These are phyloP conservation scores for Crypturellus tataupa DNA, from an alignment of 2,797 vertebrate genomes.

Conservation along the genomic window DNA sequence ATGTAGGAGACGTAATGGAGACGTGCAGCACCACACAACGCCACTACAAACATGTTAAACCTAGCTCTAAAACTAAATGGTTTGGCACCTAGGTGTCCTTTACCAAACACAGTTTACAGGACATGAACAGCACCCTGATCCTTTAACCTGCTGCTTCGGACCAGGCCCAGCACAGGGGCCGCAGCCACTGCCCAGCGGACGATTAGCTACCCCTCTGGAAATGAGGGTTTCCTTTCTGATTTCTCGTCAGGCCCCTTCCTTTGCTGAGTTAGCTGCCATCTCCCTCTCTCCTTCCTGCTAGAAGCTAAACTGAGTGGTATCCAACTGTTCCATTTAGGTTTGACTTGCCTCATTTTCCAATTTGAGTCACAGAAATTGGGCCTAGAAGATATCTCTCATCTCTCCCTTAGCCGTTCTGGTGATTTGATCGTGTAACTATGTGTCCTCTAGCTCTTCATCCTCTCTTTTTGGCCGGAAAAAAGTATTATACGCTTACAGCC, in stretches of 20 bases:
- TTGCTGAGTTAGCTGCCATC: neutral
- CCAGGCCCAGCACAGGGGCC: neutral
- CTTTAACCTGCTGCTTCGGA: conserved; percentile 14
- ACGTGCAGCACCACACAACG: neutral
- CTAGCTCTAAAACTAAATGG: neutral
- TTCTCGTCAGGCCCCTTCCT: neutral
- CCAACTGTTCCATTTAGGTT: neutral
- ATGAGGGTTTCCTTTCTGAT: neutral
- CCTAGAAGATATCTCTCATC: neutral
- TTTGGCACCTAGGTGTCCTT: neutral
- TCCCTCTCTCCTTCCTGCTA: neutral
- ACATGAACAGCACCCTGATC: neutral
- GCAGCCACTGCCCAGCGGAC: neutral
- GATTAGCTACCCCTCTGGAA: neutral
- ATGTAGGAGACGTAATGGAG: neutral
- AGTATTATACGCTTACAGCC: neutral
- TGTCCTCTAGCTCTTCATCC: neutral
- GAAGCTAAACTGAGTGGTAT: neutral
- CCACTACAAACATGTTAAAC: neutral
- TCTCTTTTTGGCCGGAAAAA: neutral
- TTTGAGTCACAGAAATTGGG: neutral
- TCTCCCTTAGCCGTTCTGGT: neutral
- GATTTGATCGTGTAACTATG: neutral
- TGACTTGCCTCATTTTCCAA: neutral
- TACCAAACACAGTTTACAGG: conserved; percentile 14